Evolutionary conservation across 2,113 vertebrate genomes (phyloP), one percentile per base, ranked within the genome.

Genomic region (Ctenomys sociabilis): DNA sequence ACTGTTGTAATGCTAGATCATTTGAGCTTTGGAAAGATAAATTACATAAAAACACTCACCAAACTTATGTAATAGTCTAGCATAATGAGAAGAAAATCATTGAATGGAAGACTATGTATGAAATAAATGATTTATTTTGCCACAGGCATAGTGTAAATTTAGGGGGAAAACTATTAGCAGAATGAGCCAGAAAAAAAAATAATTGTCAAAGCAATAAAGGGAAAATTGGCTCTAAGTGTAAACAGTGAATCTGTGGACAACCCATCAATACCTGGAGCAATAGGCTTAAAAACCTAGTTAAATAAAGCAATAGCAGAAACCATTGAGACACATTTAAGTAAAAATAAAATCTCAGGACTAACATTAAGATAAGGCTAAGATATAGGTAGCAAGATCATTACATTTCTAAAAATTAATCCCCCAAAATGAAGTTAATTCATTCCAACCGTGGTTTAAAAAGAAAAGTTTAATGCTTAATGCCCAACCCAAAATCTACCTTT

Each of bases 101-200:
- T 86, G 9, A 80, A 89, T 84, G 68, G 54, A 94, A 96, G 35
- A 68, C 10, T 52, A 78, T 64, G 28, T 77, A 66, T n/a, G 43
- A 94, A 96, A 86, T 96, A 80, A 95, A 88, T 86, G 13, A 96
- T 87, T 84, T 87, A 93, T 93, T 96, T 96, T 91, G 49, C 73
- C 26, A 63, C 80, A 52, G 83, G 72, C 35, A 88, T 13, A n/a
- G 37, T 63, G 17, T 85, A 88, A 49, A 19, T 83, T 92, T 90
- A 78, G 14, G 19, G 11, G n/a, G 61, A 52, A 26, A 85, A 16
- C 57, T 95, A 66, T 88, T 88, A 90, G 54, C 24, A 88, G 28
- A 75, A 61, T 83, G 80, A 8, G 30, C 21, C 17, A 43, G 26
- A 43, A 63, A 97, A 43, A 63, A 97, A 96, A 94, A 80, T 85